phyloP scores from a whole-genome alignment of 2,113 vertebrate genomes.

The Aramus guarauna region DNA sequence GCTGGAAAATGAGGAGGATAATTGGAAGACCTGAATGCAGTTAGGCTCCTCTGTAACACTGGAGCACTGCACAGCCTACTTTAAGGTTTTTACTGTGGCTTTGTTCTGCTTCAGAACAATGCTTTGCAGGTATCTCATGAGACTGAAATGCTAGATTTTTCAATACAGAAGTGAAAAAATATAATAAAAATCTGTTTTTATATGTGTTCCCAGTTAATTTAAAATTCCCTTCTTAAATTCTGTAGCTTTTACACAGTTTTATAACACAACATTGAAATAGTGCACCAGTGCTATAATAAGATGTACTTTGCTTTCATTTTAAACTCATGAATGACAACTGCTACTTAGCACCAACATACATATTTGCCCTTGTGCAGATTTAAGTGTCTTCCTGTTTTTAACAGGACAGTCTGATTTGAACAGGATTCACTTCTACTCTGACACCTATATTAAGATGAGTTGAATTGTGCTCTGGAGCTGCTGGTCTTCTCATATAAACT shows the following conservation, averaged over 20 bases:
- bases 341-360: slow-evolving; percentile 33
- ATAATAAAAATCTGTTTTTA: neutral
- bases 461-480: neutral
- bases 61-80: neutral
- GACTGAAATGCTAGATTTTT: neutral
- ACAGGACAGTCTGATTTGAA: neutral
- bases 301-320: neutral
- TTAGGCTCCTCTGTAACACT: neutral
- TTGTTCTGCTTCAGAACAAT: neutral
- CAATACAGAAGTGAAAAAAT: neutral
- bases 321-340: neutral
- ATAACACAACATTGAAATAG: neutral
- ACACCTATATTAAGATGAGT: neutral
- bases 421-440: neutral
- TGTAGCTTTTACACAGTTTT: neutral
- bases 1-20: neutral
- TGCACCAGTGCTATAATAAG: neutral
- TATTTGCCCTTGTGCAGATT: neutral
- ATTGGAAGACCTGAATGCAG: neutral
- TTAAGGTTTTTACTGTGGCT: neutral
- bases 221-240: neutral
- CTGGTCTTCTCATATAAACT: neutral
- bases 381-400: slow-evolving; percentile 28
- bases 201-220: neutral
- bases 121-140: neutral